Base-by-base conservation (phyloP, 2,888 invertebrate species). In the Ganaspis brasiliensis region DNA sequence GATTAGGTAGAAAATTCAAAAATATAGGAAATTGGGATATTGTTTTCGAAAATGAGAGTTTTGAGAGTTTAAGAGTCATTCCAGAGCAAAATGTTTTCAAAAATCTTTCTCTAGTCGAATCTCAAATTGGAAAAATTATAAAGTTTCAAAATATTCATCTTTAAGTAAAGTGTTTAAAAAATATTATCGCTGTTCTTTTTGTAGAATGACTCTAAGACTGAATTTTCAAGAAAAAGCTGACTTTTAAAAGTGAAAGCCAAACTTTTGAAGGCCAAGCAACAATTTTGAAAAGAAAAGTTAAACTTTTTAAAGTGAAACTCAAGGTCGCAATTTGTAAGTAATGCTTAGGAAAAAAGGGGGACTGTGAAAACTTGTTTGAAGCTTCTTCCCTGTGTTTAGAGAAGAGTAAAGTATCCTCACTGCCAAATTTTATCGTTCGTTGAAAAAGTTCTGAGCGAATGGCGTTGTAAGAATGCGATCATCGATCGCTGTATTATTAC, bases 351-450 rank as follows among this genome's bases (percentile, higher is more conserved):
- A 14, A 45, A 67, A 45, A 67, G 67, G 26, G 24, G 26, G 26
- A 6, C 1, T 19, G 5, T 14, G 24, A 24, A 24, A 21, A 67
- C 24, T 14, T 67, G n/a, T 45, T 24, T 55, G 72, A 77, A 76
- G 72, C 71, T 73, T 71, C 40, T 73, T 74, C 52, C 45, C 67
- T 40, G 26, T 67, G 40, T 67, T 67, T 26, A 45, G 45, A 63
- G 16, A 63, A 37, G 63, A 19, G 63, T 63, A 35, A 37, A 81
- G 77, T 79, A 80, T 77, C 77, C 79, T 82, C 81, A 82, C 81
- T 82, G 82, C 82, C 82, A 82, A 81, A 81, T 76, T 80, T 78
- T 72, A 74, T 79, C 76, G 70, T 57, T 77, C 49, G 61, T 63
- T 52, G 57, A 37, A 72, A 12, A 37, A 26, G 35, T 26, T n/a